Conservation (phyloP, 2,888 invertebrate species). For the Morpho helenor region DNA sequence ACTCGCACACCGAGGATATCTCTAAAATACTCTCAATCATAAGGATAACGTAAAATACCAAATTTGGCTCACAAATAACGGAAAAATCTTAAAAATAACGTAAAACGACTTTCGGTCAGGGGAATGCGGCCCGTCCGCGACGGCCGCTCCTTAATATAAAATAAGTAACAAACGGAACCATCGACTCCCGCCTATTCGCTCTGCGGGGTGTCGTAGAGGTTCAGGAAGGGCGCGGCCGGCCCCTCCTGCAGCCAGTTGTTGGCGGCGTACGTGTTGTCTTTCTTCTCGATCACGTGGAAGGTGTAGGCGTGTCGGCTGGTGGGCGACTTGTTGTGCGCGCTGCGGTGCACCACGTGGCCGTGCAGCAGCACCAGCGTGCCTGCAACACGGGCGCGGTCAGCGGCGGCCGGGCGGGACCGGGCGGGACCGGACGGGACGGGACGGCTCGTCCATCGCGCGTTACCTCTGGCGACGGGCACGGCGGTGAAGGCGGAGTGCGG, state of each 20-base stretch:
- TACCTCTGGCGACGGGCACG: constrained; percentile 91
- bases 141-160: too few relatives aligned
- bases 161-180: too few relatives aligned
- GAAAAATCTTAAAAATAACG: too few relatives aligned
- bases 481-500: constrained; percentile 87
- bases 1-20: too few relatives aligned
- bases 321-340: constrained; percentile 89
- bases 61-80: too few relatives aligned
- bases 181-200: constrained; percentile 24
- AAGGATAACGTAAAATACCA: too few relatives aligned
- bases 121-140: too few relatives aligned
- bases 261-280: constrained; percentile 85
- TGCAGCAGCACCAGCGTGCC: constrained; percentile 94
- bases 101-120: too few relatives aligned
- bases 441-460: not conserved
- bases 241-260: constrained; percentile 94
- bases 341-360: constrained; percentile 96
- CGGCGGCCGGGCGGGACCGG: too few relatives aligned
- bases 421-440: too few relatives aligned
- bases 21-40: too few relatives aligned
- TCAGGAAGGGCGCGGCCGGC: constrained; percentile 82
- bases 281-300: constrained; percentile 93
- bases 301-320: constrained; percentile 96
- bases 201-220: constrained; percentile 80
- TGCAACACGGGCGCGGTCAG: constrained; percentile 39